Evolutionary conservation across 1,140 invertebrate species (phyloP), one percentile per base, ranked within the genome.

Genomic region (Drosophila pandora): DNA sequence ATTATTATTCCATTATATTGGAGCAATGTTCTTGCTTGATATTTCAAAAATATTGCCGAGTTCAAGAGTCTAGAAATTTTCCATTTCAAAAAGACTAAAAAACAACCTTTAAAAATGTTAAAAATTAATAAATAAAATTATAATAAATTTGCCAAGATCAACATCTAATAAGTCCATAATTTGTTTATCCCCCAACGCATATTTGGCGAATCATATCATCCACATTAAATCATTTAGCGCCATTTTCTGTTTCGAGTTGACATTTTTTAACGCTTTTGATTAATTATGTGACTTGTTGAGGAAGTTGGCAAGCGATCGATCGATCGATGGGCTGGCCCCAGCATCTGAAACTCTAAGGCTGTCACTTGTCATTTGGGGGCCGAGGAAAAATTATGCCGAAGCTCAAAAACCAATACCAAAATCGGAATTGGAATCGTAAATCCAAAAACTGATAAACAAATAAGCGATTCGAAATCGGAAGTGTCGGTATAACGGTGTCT

Each of bases 401-500:
- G 13, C 39, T 17, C 12, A 45, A 21, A 58, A 45, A 23, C 56
- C 59, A 12, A 25, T 6, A 61, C 25, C 48, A 30, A 13, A 52
- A 68, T 67, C 48, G 34, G 47, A 63, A 21, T 57, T 2, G 53
- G 23, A 41, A 64, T 68, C 62, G 60, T 52, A 55, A 54, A 47
- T 47, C 32, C 28, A 53, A 30, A 52, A 17, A 30, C 39, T 30
- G 65, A 69, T 69, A 49, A 68, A 32, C 50, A 69, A 68, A 68
- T 32, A 56, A 68, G 25, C 50, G 32, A 32, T 32, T 39, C 32
- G 37, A 72, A 57, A 81, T 83, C 80, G 79, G 79, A 83, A 84
- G 80, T 79, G 47, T 22, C 57, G 49, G 37, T 63, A 72, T 84
- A 84, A 84, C 80, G 80, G 80, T 84, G 79, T 82, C 71, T 70